These are phyloP conservation scores for Megaustenia siamemsis DNA, from an alignment of 2,888 invertebrate genomes.

Conservation along the genomic window DNA sequence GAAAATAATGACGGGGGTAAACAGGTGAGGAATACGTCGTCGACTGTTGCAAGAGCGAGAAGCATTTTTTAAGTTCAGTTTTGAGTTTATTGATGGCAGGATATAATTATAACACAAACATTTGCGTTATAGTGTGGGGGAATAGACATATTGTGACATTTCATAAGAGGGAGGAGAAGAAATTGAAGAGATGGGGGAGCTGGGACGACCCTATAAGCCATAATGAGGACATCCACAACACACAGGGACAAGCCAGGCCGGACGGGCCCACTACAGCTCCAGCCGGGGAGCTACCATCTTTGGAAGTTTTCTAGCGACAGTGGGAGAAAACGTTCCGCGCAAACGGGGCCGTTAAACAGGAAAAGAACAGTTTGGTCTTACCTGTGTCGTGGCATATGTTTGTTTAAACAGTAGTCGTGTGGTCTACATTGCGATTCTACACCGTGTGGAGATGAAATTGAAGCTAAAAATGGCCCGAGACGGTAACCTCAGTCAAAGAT, in stretches of 20 bases:
- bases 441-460: neutral
- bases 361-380: neutral
- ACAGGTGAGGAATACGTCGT: too few relatives aligned
- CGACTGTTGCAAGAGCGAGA: too few relatives aligned
- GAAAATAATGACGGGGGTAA: too few relatives aligned
- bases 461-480: slow-evolving; percentile 36
- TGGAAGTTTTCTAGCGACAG: slow-evolving; percentile 10
- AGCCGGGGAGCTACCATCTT: slow-evolving; percentile 43
- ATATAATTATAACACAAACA: too few relatives aligned
- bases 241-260: neutral
- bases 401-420: neutral
- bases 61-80: too few relatives aligned
- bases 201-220: neutral
- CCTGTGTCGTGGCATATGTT: neutral
- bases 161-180: too few relatives aligned
- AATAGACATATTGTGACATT: too few relatives aligned
- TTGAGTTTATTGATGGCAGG: too few relatives aligned
- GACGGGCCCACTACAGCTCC: slow-evolving; percentile 33
- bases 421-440: neutral
- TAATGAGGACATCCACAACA: slow-evolving; percentile 25
- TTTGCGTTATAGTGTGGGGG: too few relatives aligned
- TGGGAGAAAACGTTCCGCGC: slow-evolving; percentile 38
- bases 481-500: neutral
- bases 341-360: neutral
- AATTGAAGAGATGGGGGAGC: neutral